Evolutionary conservation across 2,113 vertebrate species (phyloP).

Genomic region (Cololabis saira): DNA sequence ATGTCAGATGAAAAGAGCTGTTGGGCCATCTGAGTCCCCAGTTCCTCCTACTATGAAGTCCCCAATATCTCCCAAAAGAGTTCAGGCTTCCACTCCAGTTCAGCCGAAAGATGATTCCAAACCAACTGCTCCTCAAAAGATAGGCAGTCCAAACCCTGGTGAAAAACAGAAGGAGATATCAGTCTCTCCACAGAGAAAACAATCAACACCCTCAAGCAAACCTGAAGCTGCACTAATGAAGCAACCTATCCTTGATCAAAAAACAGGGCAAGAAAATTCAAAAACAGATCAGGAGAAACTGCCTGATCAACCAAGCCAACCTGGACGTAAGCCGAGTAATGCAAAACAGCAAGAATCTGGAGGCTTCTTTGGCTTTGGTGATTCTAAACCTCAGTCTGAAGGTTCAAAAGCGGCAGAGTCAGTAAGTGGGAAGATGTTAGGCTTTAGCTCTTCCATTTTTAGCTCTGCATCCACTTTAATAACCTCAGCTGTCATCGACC

Average conservation of each 20-base stretch:
- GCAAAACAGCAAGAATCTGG: conserved; percentile 71
- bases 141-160: conserved; percentile 5
- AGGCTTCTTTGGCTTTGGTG: conserved; percentile 80
- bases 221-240: conserved; percentile 52
- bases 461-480: conserved; percentile 79
- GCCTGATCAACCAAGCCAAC: conserved; percentile 44
- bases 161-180: conserved; percentile 57
- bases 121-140: conserved; percentile 24
- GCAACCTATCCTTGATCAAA: conserved; percentile 12
- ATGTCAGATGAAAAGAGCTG: conserved; percentile 93
- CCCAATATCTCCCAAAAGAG: conserved; percentile 72
- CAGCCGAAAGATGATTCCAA: conserved; percentile 41
- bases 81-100: conserved; percentile 26
- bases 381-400: conserved; percentile 76
- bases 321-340: conserved; percentile 75
- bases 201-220: conserved; percentile 64
- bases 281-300: conserved; percentile 59
- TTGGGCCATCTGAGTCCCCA: conserved; percentile 81
- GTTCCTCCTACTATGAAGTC: conserved; percentile 65
- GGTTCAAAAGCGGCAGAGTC: conserved; percentile 84
- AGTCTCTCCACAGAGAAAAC: conserved; percentile 56
- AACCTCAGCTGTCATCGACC: conserved; percentile 73
- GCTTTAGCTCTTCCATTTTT: conserved; percentile 79
- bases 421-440: conserved; percentile 86
- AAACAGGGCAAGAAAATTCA: conserved; percentile 32